Percentiles rank a stretch among this genome's conserved stretches.
Conservation (phyloP, 2,113 vertebrate species). For the Montifringilla adamsi region DNA sequence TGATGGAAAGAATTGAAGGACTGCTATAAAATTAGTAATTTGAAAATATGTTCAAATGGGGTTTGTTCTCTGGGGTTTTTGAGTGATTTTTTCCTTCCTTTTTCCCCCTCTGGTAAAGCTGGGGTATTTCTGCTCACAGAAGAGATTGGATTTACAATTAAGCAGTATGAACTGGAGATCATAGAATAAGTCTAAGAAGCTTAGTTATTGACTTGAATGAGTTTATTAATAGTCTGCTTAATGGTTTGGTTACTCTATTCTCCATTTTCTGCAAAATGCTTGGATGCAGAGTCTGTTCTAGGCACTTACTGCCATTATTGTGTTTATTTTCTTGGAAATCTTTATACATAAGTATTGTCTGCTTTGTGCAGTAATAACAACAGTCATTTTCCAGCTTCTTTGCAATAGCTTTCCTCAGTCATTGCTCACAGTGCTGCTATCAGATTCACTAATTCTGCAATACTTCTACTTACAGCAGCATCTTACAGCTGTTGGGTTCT, state of each 20-base stretch:
- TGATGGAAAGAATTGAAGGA: neutral
- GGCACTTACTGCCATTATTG: neutral
- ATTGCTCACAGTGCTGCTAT: neutral
- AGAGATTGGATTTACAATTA: neutral
- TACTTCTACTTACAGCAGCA: neutral
- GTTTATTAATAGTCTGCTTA: constrained; percentile 19
- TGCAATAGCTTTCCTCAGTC: neutral
- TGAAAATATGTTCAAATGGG: neutral
- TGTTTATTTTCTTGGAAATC: neutral
- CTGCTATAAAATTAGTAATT: neutral
- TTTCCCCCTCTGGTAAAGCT: neutral
- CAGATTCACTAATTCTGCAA: neutral
- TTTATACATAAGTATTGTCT: neutral
- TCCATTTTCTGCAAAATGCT: neutral
- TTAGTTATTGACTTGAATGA: constrained; percentile 46
- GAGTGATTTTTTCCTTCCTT: neutral
- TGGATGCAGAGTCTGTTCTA: neutral
- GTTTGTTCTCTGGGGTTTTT: neutral
- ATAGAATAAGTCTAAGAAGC: constrained; percentile 3
- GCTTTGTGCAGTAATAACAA: neutral
- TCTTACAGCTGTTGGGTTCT: neutral
- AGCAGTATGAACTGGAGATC: neutral
- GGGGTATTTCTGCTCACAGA: neutral
- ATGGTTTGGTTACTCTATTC: constrained; percentile 8
- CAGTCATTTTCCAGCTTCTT: neutral